Base-by-base conservation (phyloP, 2,797 vertebrate genomes). In the Eidolon dupreanum region DNA sequence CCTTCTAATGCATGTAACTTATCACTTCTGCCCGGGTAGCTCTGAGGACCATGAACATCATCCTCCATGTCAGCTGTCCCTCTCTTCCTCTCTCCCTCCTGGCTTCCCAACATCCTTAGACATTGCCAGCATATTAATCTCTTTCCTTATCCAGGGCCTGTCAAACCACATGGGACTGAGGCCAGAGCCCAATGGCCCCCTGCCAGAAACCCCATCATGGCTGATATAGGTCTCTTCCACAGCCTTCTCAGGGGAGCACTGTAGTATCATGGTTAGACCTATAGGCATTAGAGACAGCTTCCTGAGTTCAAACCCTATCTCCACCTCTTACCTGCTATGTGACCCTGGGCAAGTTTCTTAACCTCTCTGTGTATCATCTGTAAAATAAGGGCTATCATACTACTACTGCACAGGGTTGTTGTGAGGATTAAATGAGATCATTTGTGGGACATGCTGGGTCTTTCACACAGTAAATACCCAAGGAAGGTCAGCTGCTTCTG, bases 281-380 rank as follows among this genome's bases (percentile, higher is more conserved):
- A 84, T 22, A 68, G 10, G 6, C 43, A 19, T 43, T 49, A 17
- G 66, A 78, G 28, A 36, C 36, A 22, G 36, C 53, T 81, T 87
- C 85, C 63, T 77, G 38, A 16, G 9, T 95, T 86, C 90, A 90
- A 74, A 51, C 9, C n/a, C 11, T 75, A 9, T 82, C 61, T 93
- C 75, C 3, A 17, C 65, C 22, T 87, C 75, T 87, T 82, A 17
- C 78, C 59, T 93, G 33, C 79, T 95, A 17, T 59, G 36, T 79
- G 38, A 82, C n/a, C 11, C 81, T 59, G 16, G 55, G 12, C 20
- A 90, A 93, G 41, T 55, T 92, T 66, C 55, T 90, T 90, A 94
- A 66, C 55, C 43, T 95, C 70, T 93, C 81, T 95, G 73, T 75
- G 66, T 22, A 68, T 59, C 86, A 83, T 33, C 68, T 91, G 20